Evolutionary conservation across 2,797 vertebrate species (phyloP), one percentile per base, ranked within the genome.

Genomic region (Coccyzus lansbergi): DNA sequence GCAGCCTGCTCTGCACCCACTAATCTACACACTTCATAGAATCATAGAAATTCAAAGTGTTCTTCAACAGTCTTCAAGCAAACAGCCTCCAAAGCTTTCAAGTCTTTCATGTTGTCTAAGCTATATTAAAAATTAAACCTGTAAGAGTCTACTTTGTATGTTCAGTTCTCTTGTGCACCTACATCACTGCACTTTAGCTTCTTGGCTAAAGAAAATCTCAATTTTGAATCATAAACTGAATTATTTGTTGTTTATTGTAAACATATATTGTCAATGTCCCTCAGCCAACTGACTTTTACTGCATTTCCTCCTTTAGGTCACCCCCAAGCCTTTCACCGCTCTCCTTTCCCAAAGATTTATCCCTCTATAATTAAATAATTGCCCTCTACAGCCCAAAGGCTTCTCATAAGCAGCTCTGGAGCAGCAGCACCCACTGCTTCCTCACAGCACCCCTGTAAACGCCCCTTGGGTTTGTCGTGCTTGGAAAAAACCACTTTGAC

Each of bases 111-210:
- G 28, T 16, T 38, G 59, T 59, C 77, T 34, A 40, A 90, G 7
- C 69, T 48, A 0, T 3, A 36, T 55, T 46, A 81, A 75, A 67
- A 92, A 76, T 36, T 20, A 59, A 90, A 46, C 51, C 82, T 26
- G 0, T 9, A 56, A 44, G 15, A 76, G 14, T 24, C 44, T 60
- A 7, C 16, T 56, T 65, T 7, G 28, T 4, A 33, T 4, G 4
- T 28, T 69, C 49, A 34, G 42, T 6, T 85, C 16, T 56, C 52
- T 59, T 20, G 7, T 5, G 38, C 38, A 42, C 12, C 65, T 69
- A 51, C 67, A 84, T 19, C 51, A 34, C 5, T n/a, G 28, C 82
- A 25, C 74, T 80, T 40, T 7, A 48, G 19, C 34, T 53, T 11
- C 62, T 9, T 4, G 25, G 24, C 15, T 29, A 14, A 24, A 13